Conservation (phyloP, 2,888 invertebrate genomes). For the Ennomos erosarius region DNA sequence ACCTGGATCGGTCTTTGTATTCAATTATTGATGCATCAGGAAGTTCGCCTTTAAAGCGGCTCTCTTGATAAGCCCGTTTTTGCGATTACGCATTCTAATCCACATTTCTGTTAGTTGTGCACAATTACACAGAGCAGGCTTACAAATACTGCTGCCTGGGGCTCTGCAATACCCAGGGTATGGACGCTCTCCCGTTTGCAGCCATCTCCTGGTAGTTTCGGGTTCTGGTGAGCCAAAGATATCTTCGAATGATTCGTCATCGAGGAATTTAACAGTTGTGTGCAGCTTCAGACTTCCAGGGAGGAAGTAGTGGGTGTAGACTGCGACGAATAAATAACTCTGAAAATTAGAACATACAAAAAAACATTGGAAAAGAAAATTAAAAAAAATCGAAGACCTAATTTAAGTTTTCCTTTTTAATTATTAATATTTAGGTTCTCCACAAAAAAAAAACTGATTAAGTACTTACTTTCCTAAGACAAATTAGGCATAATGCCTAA, state of each 20-base stretch:
- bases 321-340: constrained; percentile 57
- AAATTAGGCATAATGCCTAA: too few relatives aligned
- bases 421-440: too few relatives aligned
- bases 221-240: constrained; percentile 13
- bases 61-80: background rate
- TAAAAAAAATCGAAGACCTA: too few relatives aligned
- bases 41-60: too few relatives aligned
- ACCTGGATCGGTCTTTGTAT: too few relatives aligned
- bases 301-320: constrained; percentile 61
- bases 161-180: constrained; percentile 75
- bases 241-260: constrained; percentile 39
- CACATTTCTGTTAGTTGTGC: constrained; percentile 56
- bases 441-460: too few relatives aligned
- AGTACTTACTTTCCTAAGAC: too few relatives aligned
- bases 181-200: constrained; percentile 63
- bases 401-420: too few relatives aligned
- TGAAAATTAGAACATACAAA: constrained; percentile 42
- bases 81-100: constrained; percentile 42
- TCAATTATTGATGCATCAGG: too few relatives aligned
- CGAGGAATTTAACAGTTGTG: constrained; percentile 45
- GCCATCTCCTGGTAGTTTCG: constrained; percentile 58
- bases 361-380: too few relatives aligned
- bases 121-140: constrained; percentile 69
- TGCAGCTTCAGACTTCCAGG: constrained; percentile 61
- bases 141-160: constrained; percentile 61